These are phyloP conservation scores for Popillia japonica DNA, from an alignment of 1,140 invertebrate genomes.

Conservation along the genomic window DNA sequence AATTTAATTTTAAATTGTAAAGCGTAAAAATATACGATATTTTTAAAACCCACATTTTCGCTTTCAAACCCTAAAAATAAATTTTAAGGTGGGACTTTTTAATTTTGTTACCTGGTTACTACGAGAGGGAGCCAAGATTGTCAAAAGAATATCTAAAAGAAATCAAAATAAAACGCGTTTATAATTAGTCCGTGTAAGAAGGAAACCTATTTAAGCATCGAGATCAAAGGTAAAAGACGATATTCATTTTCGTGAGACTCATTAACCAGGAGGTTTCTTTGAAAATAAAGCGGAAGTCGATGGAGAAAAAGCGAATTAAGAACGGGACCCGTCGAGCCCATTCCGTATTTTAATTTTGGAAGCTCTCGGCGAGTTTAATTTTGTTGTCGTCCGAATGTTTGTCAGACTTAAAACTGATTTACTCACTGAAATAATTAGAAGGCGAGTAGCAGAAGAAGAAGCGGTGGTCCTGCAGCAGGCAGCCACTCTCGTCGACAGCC, in stretches of 20 bases:
- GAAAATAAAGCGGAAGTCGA: not conserved
- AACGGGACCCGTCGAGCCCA: not conserved
- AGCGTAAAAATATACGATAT: too few relatives aligned
- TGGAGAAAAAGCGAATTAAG: not conserved
- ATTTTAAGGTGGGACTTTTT: too few relatives aligned
- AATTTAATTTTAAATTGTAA: not conserved
- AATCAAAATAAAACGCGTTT: not conserved
- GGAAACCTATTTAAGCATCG: not conserved
- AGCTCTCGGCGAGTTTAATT: not conserved
- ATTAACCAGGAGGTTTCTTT: not conserved
- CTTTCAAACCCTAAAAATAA: not conserved
- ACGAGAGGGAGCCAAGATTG: too few relatives aligned
- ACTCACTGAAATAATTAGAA: constrained; percentile 25
- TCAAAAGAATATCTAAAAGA: too few relatives aligned
- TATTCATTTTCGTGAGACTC: not conserved
- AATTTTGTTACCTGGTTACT: too few relatives aligned
- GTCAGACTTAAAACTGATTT: constrained; percentile 26
- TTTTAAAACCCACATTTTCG: too few relatives aligned
- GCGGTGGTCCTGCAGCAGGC: not conserved
- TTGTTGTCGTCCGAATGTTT: constrained; percentile 24
- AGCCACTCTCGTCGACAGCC: not conserved
- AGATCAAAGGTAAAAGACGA: constrained; percentile 18
- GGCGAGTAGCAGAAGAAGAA: not conserved
- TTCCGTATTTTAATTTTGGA: constrained; percentile 22
- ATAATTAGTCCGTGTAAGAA: not conserved